Evolutionary conservation across 1,140 invertebrate species (phyloP).

Genomic region (Nylanderia fulva): DNA sequence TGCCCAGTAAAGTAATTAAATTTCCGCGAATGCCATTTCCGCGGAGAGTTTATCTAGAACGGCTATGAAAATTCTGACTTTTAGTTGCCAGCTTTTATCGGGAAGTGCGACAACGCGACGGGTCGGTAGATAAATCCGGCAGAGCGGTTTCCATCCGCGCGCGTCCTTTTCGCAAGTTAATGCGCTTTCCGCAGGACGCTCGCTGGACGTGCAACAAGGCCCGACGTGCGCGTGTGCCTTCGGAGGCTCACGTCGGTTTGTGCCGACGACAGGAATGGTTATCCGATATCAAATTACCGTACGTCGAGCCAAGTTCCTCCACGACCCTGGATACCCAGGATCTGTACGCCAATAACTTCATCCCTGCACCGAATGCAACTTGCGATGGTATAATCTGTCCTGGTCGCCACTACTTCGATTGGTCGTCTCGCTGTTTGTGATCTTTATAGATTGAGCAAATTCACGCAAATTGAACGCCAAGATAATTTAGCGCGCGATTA

Average conservation of each 20-base stretch:
- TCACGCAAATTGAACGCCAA: slow-evolving; percentile 7
- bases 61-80: slow-evolving; percentile 56
- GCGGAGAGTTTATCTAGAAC: slow-evolving; percentile 59
- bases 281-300: slow-evolving; percentile 73
- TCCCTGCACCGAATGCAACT: slow-evolving; percentile 65
- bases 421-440: background rate
- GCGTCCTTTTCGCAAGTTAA: slow-evolving; percentile 56
- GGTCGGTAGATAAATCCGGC: slow-evolving; percentile 55
- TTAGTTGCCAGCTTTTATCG: slow-evolving; percentile 55
- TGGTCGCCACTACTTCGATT: background rate
- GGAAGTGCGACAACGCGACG: slow-evolving; percentile 35
- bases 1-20: slow-evolving; percentile 53
- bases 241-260: slow-evolving; percentile 41
- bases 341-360: slow-evolving; percentile 66
- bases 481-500: background rate
- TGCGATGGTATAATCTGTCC: slow-evolving; percentile 61
- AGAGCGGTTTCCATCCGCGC: slow-evolving; percentile 47
- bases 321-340: slow-evolving; percentile 38
- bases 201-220: slow-evolving; percentile 47
- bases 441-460: slow-evolving; percentile 42
- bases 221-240: slow-evolving; percentile 50
- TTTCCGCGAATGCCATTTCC: slow-evolving; percentile 51
- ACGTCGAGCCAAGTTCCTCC: slow-evolving; percentile 67
- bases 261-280: slow-evolving; percentile 61
- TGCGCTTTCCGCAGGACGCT: slow-evolving; percentile 42